A percentile compares a stretch with the other conserved stretches of the same genome.
Conservation (phyloP, 1,140 invertebrate genomes). For the Lepidurus packardi region DNA sequence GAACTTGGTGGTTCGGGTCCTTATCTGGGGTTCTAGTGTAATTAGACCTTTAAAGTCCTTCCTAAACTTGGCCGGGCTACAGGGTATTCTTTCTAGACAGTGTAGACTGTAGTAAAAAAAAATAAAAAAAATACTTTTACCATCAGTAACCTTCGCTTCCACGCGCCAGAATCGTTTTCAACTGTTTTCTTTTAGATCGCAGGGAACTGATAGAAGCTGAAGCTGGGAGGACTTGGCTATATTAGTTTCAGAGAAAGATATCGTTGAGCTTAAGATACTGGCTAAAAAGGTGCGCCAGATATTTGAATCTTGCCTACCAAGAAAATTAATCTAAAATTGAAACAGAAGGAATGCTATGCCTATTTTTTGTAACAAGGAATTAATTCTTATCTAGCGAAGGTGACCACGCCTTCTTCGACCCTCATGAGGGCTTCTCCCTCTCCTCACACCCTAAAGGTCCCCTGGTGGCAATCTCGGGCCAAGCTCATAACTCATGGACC, state of each 20-base stretch:
- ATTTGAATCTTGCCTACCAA: not conserved
- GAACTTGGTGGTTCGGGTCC: not conserved
- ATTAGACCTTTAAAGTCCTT: not conserved
- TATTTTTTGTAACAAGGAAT: not conserved
- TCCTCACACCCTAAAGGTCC: not conserved
- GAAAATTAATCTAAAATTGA: too few relatives aligned
- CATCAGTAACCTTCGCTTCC: not conserved
- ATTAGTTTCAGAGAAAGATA: not conserved
- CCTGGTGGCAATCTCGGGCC: not conserved
- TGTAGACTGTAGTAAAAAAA: too few relatives aligned
- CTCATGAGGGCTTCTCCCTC: not conserved
- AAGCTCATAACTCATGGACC: not conserved
- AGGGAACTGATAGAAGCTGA: not conserved
- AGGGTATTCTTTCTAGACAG: too few relatives aligned
- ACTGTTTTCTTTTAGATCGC: not conserved
- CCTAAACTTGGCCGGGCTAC: too few relatives aligned
- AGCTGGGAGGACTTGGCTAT: not conserved
- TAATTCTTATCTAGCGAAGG: not conserved
- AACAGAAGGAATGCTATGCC: not conserved
- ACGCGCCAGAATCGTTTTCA: conserved; percentile 8
- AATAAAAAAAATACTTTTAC: too few relatives aligned
- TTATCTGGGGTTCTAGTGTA: not conserved
- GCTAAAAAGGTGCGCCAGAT: not conserved
- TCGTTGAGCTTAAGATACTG: not conserved
- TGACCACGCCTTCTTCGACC: not conserved